Percentiles rank a stretch among this genome's conserved stretches.
These are phyloP conservation scores for Hemaris fuciformis DNA, from an alignment of 2,888 invertebrate species.

Conservation along the genomic window DNA sequence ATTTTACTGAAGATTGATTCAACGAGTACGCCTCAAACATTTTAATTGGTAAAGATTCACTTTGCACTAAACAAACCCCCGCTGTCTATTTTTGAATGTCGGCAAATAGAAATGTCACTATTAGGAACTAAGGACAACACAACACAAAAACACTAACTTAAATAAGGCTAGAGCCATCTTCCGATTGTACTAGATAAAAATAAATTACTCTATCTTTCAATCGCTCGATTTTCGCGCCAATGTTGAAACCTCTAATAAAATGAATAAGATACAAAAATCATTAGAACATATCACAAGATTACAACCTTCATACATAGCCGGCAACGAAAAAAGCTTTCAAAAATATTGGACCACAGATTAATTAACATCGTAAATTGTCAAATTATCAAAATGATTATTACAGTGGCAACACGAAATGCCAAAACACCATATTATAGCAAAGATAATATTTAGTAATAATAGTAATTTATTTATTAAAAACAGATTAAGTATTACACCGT, in stretches of 20 bases:
- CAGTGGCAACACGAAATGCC: not conserved
- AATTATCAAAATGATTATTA: not conserved
- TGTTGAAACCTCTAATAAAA: not conserved
- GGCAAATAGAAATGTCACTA: no score
- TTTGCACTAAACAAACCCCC: no score
- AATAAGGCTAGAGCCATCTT: no score
- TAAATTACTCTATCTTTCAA: not conserved
- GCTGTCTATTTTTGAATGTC: no score
- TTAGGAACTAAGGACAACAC: no score
- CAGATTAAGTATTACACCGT: no score
- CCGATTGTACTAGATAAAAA: not conserved
- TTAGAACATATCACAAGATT: constrained; percentile 4
- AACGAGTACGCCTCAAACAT: no score
- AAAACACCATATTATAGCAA: not conserved
- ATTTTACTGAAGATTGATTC: no score
- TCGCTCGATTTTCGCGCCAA: not conserved
- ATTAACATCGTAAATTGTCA: not conserved
- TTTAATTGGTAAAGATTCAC: no score
- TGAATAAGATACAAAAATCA: not conserved
- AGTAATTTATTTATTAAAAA: no score
- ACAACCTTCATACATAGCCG: not conserved
- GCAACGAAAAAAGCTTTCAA: not conserved
- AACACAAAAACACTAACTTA: no score
- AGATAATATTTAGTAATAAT: no score
- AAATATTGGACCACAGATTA: constrained; percentile 9